A percentile compares a stretch with the other conserved stretches of the same genome.
phyloP scores from a whole-genome alignment of 2,797 vertebrate species.

The Sebastes paucispinis region DNA sequence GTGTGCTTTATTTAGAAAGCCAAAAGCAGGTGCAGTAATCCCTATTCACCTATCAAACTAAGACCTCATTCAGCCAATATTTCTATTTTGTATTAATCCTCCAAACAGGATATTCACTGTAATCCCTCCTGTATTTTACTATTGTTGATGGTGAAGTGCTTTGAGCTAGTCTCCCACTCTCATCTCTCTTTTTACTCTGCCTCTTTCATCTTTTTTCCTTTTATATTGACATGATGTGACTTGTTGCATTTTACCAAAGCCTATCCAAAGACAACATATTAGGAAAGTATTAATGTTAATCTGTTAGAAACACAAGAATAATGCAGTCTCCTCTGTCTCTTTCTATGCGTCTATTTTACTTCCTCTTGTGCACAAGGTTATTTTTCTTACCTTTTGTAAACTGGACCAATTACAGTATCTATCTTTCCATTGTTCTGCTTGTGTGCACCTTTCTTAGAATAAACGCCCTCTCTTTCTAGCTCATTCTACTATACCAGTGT shows the following conservation, averaged over 20 bases:
- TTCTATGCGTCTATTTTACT: neutral
- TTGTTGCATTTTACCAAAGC: conserved; percentile 14
- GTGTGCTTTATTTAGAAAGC: conserved; percentile 12
- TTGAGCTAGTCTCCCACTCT: conserved; percentile 37
- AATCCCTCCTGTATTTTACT: conserved; percentile 46
- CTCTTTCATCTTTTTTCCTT: conserved; percentile 38
- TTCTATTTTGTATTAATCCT: conserved; percentile 38
- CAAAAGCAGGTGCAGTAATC: conserved; percentile 35
- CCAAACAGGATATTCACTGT: conserved; percentile 41
- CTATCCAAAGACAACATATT: neutral
- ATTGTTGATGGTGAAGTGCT: conserved; percentile 39
- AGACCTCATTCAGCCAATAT: conserved; percentile 32
- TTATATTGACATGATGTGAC: conserved; percentile 45
- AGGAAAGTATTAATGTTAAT: neutral
- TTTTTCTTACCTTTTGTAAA: neutral
- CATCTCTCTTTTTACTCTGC: conserved; percentile 16
- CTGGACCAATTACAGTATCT: neutral
- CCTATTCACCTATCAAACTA: conserved; percentile 19
- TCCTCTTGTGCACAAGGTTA: neutral
- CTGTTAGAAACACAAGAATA: neutral
- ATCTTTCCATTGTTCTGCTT: neutral
- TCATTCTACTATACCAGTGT: neutral
- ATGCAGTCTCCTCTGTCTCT: neutral
- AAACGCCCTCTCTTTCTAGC: neutral
- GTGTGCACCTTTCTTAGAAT: neutral